Conservation (phyloP, 2,888 invertebrate species). For the Tholera decimalis region DNA sequence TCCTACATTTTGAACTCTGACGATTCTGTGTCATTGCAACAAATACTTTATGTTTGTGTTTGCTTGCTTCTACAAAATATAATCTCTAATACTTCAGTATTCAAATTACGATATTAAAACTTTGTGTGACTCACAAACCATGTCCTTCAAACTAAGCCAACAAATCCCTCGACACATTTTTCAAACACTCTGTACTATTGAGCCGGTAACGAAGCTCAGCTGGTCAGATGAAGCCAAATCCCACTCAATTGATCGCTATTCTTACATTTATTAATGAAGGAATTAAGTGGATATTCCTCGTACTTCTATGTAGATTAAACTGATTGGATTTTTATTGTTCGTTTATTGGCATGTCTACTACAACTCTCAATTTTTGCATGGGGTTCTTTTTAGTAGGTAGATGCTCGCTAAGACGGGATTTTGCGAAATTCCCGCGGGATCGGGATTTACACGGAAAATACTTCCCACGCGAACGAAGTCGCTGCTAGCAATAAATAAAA, state of each 20-base stretch:
- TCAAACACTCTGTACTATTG: conserved; percentile 70
- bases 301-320: not conserved
- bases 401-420: too few relatives aligned
- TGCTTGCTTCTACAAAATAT: not conserved
- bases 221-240: conserved; percentile 78
- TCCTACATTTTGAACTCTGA: too few relatives aligned
- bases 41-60: too few relatives aligned
- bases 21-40: too few relatives aligned
- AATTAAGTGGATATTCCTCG: conserved; percentile 67
- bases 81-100: not conserved
- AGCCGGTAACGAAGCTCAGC: conserved; percentile 75
- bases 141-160: not conserved
- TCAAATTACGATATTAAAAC: not conserved
- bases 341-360: not conserved
- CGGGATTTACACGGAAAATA: too few relatives aligned
- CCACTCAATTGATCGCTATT: conserved; percentile 82
- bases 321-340: not conserved
- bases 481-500: too few relatives aligned
- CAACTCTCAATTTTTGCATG: too few relatives aligned
- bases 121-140: not conserved
- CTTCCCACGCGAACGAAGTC: too few relatives aligned
- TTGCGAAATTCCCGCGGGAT: too few relatives aligned
- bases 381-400: too few relatives aligned
- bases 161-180: conserved; percentile 32
- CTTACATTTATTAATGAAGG: conserved; percentile 68